These are phyloP conservation scores for Ecdyonurus torrentis DNA, from an alignment of 2,888 invertebrate species.

Conservation along the genomic window DNA sequence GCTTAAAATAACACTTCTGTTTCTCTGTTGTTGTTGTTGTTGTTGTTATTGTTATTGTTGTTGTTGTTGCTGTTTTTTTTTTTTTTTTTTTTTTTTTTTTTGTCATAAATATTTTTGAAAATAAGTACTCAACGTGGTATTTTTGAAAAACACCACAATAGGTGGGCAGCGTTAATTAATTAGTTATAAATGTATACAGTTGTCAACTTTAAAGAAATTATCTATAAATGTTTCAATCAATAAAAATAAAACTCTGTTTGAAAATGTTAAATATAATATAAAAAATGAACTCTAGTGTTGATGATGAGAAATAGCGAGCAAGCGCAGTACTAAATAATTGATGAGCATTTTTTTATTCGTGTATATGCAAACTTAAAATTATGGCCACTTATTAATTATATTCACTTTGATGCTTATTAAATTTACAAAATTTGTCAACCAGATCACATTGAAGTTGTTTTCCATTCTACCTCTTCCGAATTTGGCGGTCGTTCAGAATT, in stretches of 20 bases:
- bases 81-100: too few species aligned
- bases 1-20: too few species aligned
- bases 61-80: too few species aligned
- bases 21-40: too few species aligned
- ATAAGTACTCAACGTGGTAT: background rate
- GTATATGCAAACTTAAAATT: background rate
- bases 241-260: background rate
- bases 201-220: too few species aligned
- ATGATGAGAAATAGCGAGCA: background rate
- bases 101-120: background rate
- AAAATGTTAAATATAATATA: background rate
- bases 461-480: background rate
- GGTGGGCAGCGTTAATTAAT: background rate
- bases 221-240: background rate
- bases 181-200: too few species aligned
- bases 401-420: background rate
- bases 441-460: background rate
- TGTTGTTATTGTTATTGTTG: too few species aligned
- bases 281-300: background rate
- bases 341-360: background rate
- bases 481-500: background rate
- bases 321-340: background rate
- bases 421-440: background rate
- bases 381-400: background rate
- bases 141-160: background rate